Percentiles rank a stretch among this genome's conserved stretches.
phyloP scores from a whole-genome alignment of 2,888 invertebrate genomes.

The Heliconius hortense region DNA sequence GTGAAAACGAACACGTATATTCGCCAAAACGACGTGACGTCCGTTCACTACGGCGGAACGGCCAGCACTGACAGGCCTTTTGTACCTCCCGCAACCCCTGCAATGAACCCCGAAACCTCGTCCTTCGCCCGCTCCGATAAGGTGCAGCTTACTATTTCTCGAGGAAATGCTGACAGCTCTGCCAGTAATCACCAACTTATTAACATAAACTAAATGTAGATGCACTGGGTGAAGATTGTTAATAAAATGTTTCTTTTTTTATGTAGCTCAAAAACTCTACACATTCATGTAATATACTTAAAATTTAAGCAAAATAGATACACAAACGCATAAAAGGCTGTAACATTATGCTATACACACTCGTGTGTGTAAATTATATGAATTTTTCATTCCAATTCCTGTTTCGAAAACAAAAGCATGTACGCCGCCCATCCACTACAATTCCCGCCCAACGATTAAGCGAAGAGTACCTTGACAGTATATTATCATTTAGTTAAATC shows the following conservation, averaged over 20 bases:
- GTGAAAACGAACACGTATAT: slow-evolving; percentile 48
- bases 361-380: not conserved
- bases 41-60: slow-evolving; percentile 69
- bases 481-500: slow-evolving; percentile 22
- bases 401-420: slow-evolving; percentile 14
- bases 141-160: slow-evolving; percentile 59
- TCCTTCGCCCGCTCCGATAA: slow-evolving; percentile 65
- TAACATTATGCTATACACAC: not conserved
- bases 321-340: not conserved
- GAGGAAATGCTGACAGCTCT: slow-evolving; percentile 67
- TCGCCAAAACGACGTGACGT: slow-evolving; percentile 52
- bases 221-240: slow-evolving; percentile 55
- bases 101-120: slow-evolving; percentile 58
- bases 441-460: slow-evolving; percentile 18
- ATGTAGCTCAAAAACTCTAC: slow-evolving; percentile 28
- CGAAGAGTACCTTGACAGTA: slow-evolving; percentile 21
- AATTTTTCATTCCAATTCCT: slow-evolving; percentile 3
- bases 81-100: slow-evolving; percentile 59
- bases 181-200: slow-evolving; percentile 65
- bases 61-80: slow-evolving; percentile 68
- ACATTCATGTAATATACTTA: not conserved
- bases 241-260: slow-evolving; percentile 41
- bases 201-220: slow-evolving; percentile 77
- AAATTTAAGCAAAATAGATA: not conserved
- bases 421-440: slow-evolving; percentile 22